Conservation (phyloP, 1,140 invertebrate genomes). For the Palaemon carinicauda region DNA sequence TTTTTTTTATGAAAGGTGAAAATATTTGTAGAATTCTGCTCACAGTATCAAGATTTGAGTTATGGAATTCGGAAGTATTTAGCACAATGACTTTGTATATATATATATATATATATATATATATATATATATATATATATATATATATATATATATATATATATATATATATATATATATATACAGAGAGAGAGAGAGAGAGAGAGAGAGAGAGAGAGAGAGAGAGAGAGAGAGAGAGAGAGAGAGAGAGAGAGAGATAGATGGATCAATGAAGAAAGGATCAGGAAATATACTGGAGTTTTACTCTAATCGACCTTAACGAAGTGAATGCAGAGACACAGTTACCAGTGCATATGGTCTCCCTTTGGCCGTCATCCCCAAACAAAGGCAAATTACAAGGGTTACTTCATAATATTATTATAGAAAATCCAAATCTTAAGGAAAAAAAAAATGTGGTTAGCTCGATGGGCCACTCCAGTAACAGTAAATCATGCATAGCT, state of each 20-base stretch:
- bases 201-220: too few species aligned
- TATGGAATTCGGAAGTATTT: neutral
- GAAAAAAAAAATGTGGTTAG: neutral
- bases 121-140: too few species aligned
- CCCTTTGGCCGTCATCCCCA: neutral
- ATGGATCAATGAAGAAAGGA: conserved; percentile 5
- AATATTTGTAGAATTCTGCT: neutral
- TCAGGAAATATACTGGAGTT: neutral
- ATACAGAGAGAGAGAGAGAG: too few species aligned
- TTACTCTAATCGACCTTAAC: neutral
- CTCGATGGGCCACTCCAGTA: neutral
- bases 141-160: too few species aligned
- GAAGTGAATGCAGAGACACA: conserved; percentile 5
- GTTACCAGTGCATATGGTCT: neutral
- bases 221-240: too few species aligned
- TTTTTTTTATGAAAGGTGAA: neutral
- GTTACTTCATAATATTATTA: neutral
- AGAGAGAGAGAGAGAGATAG: neutral
- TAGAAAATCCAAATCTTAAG: neutral
- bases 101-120: too few species aligned
- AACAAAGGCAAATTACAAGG: neutral
- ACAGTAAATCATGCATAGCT: neutral
- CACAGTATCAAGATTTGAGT: neutral
- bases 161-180: too few species aligned
- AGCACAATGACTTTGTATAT: neutral